These are phyloP conservation scores for Fregata magnificens DNA, from an alignment of 2,113 vertebrate species.

Conservation along the genomic window DNA sequence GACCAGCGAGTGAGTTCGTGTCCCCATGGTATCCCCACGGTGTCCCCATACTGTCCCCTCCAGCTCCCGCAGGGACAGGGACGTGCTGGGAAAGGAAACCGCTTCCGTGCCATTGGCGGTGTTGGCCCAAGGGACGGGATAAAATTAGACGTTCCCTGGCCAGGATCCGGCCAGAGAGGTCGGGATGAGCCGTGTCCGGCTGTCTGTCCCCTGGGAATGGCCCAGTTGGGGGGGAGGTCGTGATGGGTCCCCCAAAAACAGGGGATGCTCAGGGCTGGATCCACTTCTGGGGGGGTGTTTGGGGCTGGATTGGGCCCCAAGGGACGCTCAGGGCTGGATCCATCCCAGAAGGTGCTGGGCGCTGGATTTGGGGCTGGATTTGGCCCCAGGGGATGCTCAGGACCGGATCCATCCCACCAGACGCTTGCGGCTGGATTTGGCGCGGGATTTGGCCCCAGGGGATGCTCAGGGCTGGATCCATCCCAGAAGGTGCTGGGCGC, in stretches of 20 bases:
- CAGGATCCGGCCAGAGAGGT: background rate
- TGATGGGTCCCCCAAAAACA: too few species aligned
- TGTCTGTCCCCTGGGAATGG: background rate
- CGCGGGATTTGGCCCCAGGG: fast-evolving
- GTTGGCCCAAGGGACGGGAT: fast-evolving
- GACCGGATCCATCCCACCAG: too few species aligned
- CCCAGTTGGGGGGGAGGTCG: too few species aligned
- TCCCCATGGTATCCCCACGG: background rate
- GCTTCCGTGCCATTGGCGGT: background rate
- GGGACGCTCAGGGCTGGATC: too few species aligned
- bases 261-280: too few species aligned
- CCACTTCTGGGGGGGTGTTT: too few species aligned
- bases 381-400: fast-evolving
- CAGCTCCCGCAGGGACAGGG: background rate
- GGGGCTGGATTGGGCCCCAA: fast-evolving
- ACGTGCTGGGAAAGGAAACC: background rate
- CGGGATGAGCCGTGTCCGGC: background rate
- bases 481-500: too few species aligned
- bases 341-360: too few species aligned
- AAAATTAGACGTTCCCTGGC: background rate
- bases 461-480: too few species aligned
- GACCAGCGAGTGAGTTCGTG: slow-evolving; percentile 88
- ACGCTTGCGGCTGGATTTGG: too few species aligned
- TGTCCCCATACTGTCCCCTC: background rate
- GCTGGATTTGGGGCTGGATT: too few species aligned